Conservation (phyloP, 2,797 vertebrate genomes). For the Tapera naevia region DNA sequence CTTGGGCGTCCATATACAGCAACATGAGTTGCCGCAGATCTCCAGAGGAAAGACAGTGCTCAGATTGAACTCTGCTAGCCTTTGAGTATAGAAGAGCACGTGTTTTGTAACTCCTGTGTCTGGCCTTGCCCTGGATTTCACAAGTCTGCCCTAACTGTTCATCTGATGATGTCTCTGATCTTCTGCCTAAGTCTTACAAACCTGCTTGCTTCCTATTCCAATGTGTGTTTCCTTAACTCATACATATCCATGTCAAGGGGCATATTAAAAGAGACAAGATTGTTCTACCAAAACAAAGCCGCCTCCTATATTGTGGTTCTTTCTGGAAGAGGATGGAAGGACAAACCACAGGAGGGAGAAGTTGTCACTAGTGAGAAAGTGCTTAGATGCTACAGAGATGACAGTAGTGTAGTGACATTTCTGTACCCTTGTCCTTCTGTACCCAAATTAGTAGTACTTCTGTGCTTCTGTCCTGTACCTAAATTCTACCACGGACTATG, state of each 20-base stretch:
- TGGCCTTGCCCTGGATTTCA: not conserved
- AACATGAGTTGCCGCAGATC: not conserved
- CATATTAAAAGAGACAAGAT: not conserved
- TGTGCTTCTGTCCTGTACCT: not conserved
- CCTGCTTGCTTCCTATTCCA: not conserved
- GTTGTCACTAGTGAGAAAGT: not conserved
- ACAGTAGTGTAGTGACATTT: not conserved
- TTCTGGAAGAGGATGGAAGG: not conserved
- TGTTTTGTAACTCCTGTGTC: not conserved
- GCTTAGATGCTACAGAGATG: not conserved
- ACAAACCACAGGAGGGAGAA: not conserved
- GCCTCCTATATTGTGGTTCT: not conserved
- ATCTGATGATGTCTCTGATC: not conserved
- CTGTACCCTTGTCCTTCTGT: not conserved
- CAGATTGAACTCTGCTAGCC: not conserved
- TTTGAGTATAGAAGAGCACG: not conserved
- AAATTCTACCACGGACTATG: not conserved
- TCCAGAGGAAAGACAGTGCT: not conserved
- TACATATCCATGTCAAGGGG: not conserved
- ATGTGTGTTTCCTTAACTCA: not conserved
- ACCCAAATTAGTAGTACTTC: not conserved
- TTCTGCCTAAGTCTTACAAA: not conserved
- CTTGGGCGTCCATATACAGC: not conserved
- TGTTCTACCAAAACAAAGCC: not conserved
- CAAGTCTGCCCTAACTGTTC: not conserved